phyloP scores from a whole-genome alignment of 2,113 vertebrate species.

The Daboia siamensis region DNA sequence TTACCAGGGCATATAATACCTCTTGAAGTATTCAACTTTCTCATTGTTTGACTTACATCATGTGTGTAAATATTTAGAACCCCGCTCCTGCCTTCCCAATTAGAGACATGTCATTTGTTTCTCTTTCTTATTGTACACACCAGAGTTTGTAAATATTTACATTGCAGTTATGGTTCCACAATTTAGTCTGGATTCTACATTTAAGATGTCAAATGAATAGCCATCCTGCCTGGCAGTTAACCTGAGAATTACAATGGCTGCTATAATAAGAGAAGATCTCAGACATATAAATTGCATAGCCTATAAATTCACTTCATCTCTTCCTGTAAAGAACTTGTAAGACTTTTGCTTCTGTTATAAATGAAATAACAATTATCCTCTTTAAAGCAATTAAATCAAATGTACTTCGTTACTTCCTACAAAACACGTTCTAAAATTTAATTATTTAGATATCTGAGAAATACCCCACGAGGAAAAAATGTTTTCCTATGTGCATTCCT shows the following conservation, averaged over 20 bases:
- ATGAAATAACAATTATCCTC: constrained; percentile 1
- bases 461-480: neutral
- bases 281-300: neutral
- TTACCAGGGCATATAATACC: neutral
- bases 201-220: neutral
- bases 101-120: neutral
- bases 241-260: neutral
- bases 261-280: constrained; percentile 25
- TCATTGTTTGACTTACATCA: neutral
- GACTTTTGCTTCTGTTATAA: constrained; percentile 9
- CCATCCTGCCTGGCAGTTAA: constrained; percentile 35
- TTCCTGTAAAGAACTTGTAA: constrained; percentile 3
- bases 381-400: neutral
- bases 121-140: constrained; percentile 5
- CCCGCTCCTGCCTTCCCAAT: neutral
- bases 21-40: constrained; percentile 11
- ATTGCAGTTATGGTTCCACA: constrained; percentile 6
- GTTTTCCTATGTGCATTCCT: neutral
- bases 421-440: neutral
- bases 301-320: neutral
- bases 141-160: neutral
- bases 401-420: constrained; percentile 9
- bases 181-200: constrained; percentile 27
- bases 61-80: neutral
- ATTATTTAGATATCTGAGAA: constrained; percentile 12